phyloP scores from a whole-genome alignment of 2,113 vertebrate species.

The Holacanthus passer region DNA sequence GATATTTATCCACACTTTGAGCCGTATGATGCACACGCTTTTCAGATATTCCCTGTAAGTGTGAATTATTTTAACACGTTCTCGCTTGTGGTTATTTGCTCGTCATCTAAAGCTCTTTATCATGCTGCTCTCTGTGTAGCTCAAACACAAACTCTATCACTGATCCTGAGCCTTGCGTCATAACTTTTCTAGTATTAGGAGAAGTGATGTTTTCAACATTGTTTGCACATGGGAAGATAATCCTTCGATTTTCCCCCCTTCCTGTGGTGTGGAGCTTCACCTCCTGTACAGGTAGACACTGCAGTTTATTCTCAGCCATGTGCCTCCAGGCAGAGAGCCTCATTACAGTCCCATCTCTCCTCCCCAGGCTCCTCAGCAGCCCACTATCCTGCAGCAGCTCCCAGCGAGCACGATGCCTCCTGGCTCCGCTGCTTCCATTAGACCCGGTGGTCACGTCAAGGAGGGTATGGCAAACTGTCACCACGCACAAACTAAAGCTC shows the following conservation, averaged over 20 bases:
- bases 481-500: slow-evolving; percentile 48
- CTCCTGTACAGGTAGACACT: slow-evolving; percentile 16
- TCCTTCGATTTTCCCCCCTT: not conserved
- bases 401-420: slow-evolving; percentile 55
- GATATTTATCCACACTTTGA: slow-evolving; percentile 40
- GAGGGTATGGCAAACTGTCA: slow-evolving; percentile 79
- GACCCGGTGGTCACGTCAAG: slow-evolving; percentile 67
- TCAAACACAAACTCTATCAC: not conserved
- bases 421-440: slow-evolving; percentile 41
- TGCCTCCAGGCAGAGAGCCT: slow-evolving; percentile 71
- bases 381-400: slow-evolving; percentile 78
- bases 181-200: not conserved
- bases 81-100: not conserved
- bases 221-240: slow-evolving; percentile 4
- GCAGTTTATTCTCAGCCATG: slow-evolving; percentile 51
- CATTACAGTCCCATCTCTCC: slow-evolving; percentile 67
- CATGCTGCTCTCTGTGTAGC: slow-evolving; percentile 12
- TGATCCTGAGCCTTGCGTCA: not conserved
- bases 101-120: slow-evolving; percentile 4
- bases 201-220: slow-evolving; percentile 37
- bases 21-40: slow-evolving; percentile 24
- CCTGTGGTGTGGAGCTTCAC: not conserved
- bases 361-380: slow-evolving; percentile 64
- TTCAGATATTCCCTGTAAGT: slow-evolving; percentile 51
- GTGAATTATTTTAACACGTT: slow-evolving; percentile 7